Evolutionary conservation across 2,797 vertebrate genomes (phyloP), one percentile per base, ranked within the genome.

Genomic region (Malacoraja senta): DNA sequence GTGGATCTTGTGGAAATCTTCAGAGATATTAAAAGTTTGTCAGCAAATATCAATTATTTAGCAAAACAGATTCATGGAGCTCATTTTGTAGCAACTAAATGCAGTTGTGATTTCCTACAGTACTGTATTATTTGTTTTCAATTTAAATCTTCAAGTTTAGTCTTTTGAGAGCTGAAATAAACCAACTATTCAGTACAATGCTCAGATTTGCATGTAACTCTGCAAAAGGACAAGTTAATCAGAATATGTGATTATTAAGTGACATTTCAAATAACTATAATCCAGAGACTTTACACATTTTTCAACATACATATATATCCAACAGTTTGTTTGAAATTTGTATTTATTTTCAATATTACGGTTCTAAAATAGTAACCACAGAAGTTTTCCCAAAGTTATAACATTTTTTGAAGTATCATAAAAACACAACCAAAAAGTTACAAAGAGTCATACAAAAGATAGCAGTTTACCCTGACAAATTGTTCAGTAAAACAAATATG

Each of bases 271-370:
- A 44, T 88, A 88, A 88, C 58, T 15, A 88, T 65, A 53, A 65
- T 35, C 29, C 61, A 13, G 17, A 88, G 32, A 32, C 65, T 65
- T 88, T 32, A 88, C 35, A 68, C n/a, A 88, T 32, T 35, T 68
- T 61, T 12, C 61, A 86, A 63, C 81, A 84, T 17, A 65, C 15
- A 65, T 68, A 68, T 53, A 81, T 84, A 58, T 84, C 58, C 68
- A 91, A 24, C 7, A 76, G 26, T 29, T 72, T 72, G 71, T 76
- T 92, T 29, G 90, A 92, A 92, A 76, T 92, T 53, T 74, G 90
- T 71, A 92, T 92, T 92, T 92, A 92, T 92, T 92, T 92, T 92
- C 26, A 92, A 92, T 35, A 92, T 92, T 58, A 92, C 38, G 58
- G 24, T 74, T 74, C 44, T 72, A 92, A 74, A 91, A 91, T 74